phyloP scores from a whole-genome alignment of 2,797 vertebrate species.

The Pagetopsis macropterus region DNA sequence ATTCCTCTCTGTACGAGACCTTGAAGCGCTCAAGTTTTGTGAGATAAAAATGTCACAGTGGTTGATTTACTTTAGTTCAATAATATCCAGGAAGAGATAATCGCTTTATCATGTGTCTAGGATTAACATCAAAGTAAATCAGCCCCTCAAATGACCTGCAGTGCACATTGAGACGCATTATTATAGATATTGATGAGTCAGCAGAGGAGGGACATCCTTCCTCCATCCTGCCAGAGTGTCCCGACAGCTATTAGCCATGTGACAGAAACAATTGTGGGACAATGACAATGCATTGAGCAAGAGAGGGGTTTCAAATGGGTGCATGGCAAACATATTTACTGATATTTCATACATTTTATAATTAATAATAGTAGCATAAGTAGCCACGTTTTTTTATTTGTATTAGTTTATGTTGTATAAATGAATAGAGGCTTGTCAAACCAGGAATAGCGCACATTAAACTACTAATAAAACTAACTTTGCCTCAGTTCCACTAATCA shows the following conservation, averaged over 20 bases:
- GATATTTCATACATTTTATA: neutral
- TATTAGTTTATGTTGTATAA: neutral
- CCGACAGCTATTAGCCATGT: constrained; percentile 39
- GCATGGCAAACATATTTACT: neutral
- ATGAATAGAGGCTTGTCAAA: neutral
- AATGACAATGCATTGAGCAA: constrained; percentile 1
- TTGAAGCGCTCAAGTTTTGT: constrained; percentile 8
- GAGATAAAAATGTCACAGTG: neutral
- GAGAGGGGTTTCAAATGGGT: neutral
- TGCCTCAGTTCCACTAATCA: neutral
- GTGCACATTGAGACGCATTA: constrained; percentile 16
- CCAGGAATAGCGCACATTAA: constrained; percentile 5
- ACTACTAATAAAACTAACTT: neutral
- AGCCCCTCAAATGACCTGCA: constrained; percentile 39
- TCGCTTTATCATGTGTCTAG: neutral
- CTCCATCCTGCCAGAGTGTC: constrained; percentile 59
- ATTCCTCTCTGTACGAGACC: constrained; percentile 25
- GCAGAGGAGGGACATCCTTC: constrained; percentile 69
- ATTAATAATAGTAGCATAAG: neutral
- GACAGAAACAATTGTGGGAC: constrained; percentile 13
- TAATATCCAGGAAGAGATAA: constrained; percentile 9
- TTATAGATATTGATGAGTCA: constrained; percentile 54
- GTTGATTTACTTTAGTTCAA: constrained; percentile 25
- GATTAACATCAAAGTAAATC: constrained; percentile 36
- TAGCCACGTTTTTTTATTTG: neutral